Percentiles rank a stretch among this genome's conserved stretches.
These are phyloP conservation scores for Choristoneura fumiferana DNA, from an alignment of 1,140 invertebrate genomes.

Conservation along the genomic window DNA sequence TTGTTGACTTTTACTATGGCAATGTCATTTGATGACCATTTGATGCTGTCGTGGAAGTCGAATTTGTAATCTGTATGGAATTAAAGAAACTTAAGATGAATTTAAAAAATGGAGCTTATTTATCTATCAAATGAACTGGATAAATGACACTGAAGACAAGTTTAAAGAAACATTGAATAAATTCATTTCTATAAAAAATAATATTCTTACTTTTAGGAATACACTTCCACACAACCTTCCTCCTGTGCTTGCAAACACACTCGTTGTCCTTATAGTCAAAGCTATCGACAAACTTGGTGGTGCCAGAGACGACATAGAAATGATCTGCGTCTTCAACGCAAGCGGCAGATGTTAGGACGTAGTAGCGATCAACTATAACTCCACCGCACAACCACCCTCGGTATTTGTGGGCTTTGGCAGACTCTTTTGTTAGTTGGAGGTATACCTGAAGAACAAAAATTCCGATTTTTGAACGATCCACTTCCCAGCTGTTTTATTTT, in stretches of 20 bases:
- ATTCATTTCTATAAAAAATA: too few species aligned
- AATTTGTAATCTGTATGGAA: slow-evolving; percentile 65
- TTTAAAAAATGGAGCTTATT: too few species aligned
- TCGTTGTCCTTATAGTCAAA: slow-evolving; percentile 61
- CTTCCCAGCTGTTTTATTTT: too few species aligned
- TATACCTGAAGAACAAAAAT: slow-evolving; percentile 49
- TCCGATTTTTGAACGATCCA: too few species aligned
- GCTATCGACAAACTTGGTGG: slow-evolving; percentile 63
- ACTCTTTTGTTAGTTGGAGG: slow-evolving; percentile 63
- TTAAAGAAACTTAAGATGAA: slow-evolving; percentile 1
- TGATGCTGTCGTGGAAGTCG: slow-evolving; percentile 69
- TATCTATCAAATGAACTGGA: too few species aligned
- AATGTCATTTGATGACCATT: slow-evolving; percentile 72
- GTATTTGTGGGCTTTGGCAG: slow-evolving; percentile 66
- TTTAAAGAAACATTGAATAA: too few species aligned
- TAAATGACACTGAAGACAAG: too few species aligned
- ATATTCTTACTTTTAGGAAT: slow-evolving; percentile 66
- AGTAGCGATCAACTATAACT: slow-evolving; percentile 54
- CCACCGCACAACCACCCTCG: slow-evolving; percentile 67
- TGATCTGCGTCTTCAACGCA: slow-evolving; percentile 68
- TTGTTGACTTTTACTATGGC: slow-evolving; percentile 68
- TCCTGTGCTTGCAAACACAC: slow-evolving; percentile 62
- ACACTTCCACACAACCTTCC: slow-evolving; percentile 69
- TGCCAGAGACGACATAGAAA: slow-evolving; percentile 69
- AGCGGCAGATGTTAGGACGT: slow-evolving; percentile 65